Conservation (phyloP, 2,888 invertebrate species). For the Rhagonycha lutea region DNA sequence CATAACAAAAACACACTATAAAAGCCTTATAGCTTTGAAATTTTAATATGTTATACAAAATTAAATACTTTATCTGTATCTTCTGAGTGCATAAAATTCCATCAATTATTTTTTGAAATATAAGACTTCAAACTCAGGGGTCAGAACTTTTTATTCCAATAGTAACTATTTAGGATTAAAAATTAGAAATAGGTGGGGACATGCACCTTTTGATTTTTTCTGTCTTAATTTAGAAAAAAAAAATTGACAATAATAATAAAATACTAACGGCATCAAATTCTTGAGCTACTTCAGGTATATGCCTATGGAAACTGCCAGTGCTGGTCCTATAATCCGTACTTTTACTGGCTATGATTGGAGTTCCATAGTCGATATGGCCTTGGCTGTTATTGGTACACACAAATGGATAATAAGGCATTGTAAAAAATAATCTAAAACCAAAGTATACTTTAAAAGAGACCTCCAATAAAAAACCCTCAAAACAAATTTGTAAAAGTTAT, state of each 20-base stretch:
- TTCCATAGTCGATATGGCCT: constrained; percentile 47
- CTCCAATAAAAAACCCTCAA: background rate
- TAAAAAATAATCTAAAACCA: background rate
- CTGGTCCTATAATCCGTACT: constrained; percentile 49
- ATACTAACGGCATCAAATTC: constrained; percentile 48
- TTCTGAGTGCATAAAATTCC: too few relatives aligned
- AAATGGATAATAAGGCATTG: constrained; percentile 33
- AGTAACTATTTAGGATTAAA: too few relatives aligned
- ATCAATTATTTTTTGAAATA: too few relatives aligned
- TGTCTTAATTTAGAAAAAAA: too few relatives aligned
- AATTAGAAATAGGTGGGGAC: too few relatives aligned
- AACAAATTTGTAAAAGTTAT: background rate
- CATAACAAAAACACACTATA: too few relatives aligned
- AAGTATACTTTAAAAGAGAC: background rate
- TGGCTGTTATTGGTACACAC: constrained; percentile 43
- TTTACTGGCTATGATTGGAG: constrained; percentile 45
- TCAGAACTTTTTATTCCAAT: too few relatives aligned
- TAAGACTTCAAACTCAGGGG: too few relatives aligned
- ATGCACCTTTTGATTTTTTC: too few relatives aligned
- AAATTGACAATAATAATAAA: background rate
- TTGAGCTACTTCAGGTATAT: constrained; percentile 44
- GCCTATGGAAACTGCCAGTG: constrained; percentile 42
- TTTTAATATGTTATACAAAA: too few relatives aligned
- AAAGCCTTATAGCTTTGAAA: too few relatives aligned
- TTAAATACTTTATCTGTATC: too few relatives aligned